Base-by-base conservation (phyloP, 2,113 vertebrate species). In the Mungos mungo region DNA sequence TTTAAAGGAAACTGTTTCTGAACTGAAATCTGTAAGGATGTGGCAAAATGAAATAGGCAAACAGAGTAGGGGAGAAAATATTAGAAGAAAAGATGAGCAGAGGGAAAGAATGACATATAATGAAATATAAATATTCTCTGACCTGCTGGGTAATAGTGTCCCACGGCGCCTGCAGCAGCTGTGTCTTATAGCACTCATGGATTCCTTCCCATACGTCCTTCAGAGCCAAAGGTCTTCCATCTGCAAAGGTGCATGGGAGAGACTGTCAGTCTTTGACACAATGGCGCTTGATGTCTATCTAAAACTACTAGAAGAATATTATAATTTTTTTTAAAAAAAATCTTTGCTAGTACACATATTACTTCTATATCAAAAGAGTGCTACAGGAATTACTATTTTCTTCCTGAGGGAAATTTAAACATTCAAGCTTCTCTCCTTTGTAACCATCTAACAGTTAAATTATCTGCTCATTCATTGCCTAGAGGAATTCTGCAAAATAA, bases 71-170 rank as follows among this genome's bases (percentile, higher is more conserved):
- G 45, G 57, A 79, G 25, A 82, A 2, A 68, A 11, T 94, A 79
- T n/a, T 10, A 50, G 45, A 38, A 47, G 41, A 60, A 31, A 79
- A 92, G 57, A 31, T 1, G 7, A 11, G 11, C 31, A 77, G 31
- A 69, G 35, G 29, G 93, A 83, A 82, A 50, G 52, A 41, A 50
- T 77, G 12, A 4, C 29, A 6, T 50, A 79, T 10, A 8, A 1
- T 50, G 96, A 65, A 95, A 95, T 41, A 63, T 89, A 47, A 92
- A 19, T 68, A 74, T 12, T 84, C 81, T 93, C 97, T 97, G 92
- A 99, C 99, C 99, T 99, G 99, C 89, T 99, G 99, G 63, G 99
- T 99, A 65, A 99, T 99, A 0, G 99, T 99, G 85, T 99, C 99
- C 99, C 99, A 99, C 4, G 99, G 99, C 18, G 98, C 99, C 57